Evolutionary conservation across 2,888 invertebrate genomes (phyloP), one percentile per base, ranked within the genome.

Genomic region (Acanthopleura granulata): DNA sequence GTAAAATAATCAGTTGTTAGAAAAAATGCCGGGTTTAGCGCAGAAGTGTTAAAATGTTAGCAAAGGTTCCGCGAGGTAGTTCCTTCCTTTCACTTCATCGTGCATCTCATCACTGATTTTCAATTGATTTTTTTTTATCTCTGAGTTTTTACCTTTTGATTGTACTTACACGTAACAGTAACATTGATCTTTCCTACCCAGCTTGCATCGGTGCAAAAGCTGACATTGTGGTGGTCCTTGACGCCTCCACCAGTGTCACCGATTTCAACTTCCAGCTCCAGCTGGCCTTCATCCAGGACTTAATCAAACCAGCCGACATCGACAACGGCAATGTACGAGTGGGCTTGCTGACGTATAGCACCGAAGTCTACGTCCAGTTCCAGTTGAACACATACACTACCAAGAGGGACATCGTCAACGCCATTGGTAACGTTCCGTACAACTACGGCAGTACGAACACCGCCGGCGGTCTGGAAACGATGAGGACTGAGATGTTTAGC

Each of bases 401-500:
- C 18, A 83, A 82, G 40, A 71, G 71, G 73, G 84, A 82, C 27
- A 73, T 86, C 12, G 75, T 83, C 30, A 74, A 78, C n/a, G 85
- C 85, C 18, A 79, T 87, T 30, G 78, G 78, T 49, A 79, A 77
- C 30, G 82, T 85, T 40, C 79, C 75, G 4, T 85, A 84, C 70
- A 76, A 76, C 15, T 81, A 82, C 72, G 87, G 87, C 49, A 86
- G 85, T 75, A 89, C 89, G 1, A 87, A 88, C 78, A 89, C 88
- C 3, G 87, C 87, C 9, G 84, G 82, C 66, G 87, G 85, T 49
- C 75, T 89, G 11, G 78, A 82, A 18, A 77, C 80, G 15, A 83
- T 86, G 82, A 78, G 86, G 49, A 75, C 78, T 25, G 75, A 82
- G 49, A 85, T 87, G 84, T 88, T 86, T 76, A 81, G 80, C 1